Base-by-base conservation (phyloP, 1,140 invertebrate genomes). In the Rhopalosiphum padi region DNA sequence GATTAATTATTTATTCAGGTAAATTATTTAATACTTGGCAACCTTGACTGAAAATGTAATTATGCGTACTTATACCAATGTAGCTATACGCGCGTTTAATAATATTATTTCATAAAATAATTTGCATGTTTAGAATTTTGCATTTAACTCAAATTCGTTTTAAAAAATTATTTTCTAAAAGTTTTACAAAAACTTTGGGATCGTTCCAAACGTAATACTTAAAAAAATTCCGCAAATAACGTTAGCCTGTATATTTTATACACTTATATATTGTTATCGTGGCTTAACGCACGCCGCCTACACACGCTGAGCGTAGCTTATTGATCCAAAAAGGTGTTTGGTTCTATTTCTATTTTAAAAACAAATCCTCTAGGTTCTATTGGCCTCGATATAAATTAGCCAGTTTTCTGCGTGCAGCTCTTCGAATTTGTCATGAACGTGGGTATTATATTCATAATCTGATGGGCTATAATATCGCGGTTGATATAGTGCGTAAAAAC, bases 361-460 rank as follows among this genome's bases (percentile, higher is more conserved):
- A 55, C 60, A 89, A 90, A 90, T 88, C 93, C 89, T 41, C 53
- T 93, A 8, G n/a, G 82, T 77, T 21, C 35, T 83, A 93, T 91
- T 94, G 37, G 85, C 68, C 93, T 91, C 91, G 91, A 94, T 94
- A 93, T 83, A 55, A 93, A 93, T 90, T 46, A 82, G 46, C 25
- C 83, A 53, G 35, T 91, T 88, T 85, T 88, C 60, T 60, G 55
- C 86, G 93, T 91, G 86, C 86, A 48, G 86, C 68, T 94, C 93
- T 94, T 82, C 35, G 68, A 90, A 55, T 60, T 60, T 37, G 85
- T 77, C 60, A n/a, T 55, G n/a, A 82, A 88, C 86, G 87, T 82
- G 93, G 93, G 93, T 68, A 23, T 68, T 35, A 51, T 37, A 41
- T 77, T 46, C 90, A 60, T 91, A 94, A 77, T 94, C 88, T 53